Conservation (phyloP, 2,797 vertebrate genomes). For the Mus minutoides region DNA sequence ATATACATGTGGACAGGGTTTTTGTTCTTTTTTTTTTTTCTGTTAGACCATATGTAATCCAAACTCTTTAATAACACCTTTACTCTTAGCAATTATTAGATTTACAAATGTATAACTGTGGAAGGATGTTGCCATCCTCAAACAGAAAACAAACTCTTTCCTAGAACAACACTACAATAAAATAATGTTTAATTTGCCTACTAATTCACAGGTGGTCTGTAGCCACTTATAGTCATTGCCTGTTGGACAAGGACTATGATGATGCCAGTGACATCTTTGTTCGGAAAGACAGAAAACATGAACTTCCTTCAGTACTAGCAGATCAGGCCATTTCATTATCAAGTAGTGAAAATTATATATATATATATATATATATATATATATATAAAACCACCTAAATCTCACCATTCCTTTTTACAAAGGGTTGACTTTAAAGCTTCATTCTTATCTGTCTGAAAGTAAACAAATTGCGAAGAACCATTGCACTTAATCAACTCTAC, state of each 20-base stretch:
- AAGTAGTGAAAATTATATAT: too few species aligned
- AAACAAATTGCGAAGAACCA: constrained; percentile 15
- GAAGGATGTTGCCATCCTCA: background rate
- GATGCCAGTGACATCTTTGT: background rate
- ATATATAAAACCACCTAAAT: too few species aligned
- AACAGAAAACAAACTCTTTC: background rate
- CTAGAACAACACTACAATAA: background rate
- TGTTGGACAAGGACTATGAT: background rate
- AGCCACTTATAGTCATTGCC: background rate
- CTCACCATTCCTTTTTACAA: background rate
- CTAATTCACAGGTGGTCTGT: background rate
- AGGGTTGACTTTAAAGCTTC: background rate
- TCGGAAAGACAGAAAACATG: background rate
- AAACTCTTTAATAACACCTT: background rate
- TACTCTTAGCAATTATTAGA: background rate
- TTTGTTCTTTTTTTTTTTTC: background rate
- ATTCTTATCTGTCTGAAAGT: background rate
- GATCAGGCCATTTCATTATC: constrained; percentile 8
- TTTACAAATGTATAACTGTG: background rate
- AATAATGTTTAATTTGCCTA: background rate
- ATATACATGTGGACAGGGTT: background rate
- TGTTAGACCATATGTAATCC: background rate
- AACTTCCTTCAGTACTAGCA: background rate
- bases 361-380: too few species aligned
- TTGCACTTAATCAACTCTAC: constrained; percentile 48